phyloP scores from a whole-genome alignment of 2,113 vertebrate species.

The Polypterus senegalus region DNA sequence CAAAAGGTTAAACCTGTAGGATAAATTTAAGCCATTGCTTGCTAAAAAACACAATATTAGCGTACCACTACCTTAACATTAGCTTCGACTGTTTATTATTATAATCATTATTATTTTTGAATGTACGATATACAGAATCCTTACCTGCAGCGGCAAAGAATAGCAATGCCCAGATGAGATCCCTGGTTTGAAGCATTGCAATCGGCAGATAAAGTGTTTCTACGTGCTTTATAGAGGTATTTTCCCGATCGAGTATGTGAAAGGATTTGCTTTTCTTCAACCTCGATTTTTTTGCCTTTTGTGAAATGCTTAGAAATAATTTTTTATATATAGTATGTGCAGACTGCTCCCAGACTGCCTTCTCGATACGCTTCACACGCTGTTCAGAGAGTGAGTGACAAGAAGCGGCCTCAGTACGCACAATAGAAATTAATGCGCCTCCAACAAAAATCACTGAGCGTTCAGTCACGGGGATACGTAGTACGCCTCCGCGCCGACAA shows the following conservation, averaged over 20 bases:
- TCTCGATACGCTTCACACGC: conserved; percentile 55
- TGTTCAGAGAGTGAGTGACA: conserved; percentile 75
- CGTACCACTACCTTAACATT: conserved; percentile 5
- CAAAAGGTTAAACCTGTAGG: not conserved
- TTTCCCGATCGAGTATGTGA: conserved; percentile 3
- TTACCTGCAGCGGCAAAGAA: conserved; percentile 78
- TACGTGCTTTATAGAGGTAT: conserved; percentile 25
- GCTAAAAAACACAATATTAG: not conserved
- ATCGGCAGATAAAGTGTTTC: conserved; percentile 41
- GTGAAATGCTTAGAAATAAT: conserved; percentile 3
- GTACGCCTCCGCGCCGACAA: conserved; percentile 4
- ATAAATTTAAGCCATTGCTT: not conserved
- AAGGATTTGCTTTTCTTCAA: not conserved
- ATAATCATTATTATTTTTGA: conserved; percentile 9
- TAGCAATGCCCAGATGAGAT: conserved; percentile 67
- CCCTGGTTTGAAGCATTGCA: conserved; percentile 70
- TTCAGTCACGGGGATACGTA: not conserved
- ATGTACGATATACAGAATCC: conserved; percentile 11
- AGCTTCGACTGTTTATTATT: not conserved
- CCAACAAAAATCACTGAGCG: conserved; percentile 15
- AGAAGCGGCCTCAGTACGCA: conserved; percentile 64
- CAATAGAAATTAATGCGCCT: conserved; percentile 60
- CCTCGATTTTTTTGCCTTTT: not conserved
- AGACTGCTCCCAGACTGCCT: conserved; percentile 40
- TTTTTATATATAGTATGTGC: conserved; percentile 36